Conservation (phyloP, 1,140 invertebrate genomes). For the Platorchestia sp. region DNA sequence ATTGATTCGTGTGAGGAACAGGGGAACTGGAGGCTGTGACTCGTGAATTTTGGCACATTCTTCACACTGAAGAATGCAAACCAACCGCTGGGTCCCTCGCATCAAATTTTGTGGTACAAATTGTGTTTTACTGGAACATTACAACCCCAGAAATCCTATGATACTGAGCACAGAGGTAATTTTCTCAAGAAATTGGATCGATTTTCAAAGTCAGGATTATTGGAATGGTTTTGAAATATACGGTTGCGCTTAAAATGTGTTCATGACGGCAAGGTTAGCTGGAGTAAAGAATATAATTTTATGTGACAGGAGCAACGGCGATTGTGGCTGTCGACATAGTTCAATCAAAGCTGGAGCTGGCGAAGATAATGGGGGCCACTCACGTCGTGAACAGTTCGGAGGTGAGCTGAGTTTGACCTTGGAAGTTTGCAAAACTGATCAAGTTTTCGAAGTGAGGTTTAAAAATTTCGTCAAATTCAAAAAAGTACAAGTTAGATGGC, state of each 20-base stretch:
- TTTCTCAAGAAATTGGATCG: background rate
- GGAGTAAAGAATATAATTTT: background rate
- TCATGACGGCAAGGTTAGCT: background rate
- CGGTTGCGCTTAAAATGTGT: background rate
- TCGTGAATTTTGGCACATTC: background rate
- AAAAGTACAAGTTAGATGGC: background rate
- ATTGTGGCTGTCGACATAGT: constrained; percentile 60
- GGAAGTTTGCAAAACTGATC: background rate
- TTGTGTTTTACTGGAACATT: background rate
- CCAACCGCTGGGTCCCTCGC: background rate
- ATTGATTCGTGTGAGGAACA: too few relatives aligned
- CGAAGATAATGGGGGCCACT: constrained; percentile 60
- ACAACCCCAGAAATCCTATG: background rate
- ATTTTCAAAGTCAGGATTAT: background rate
- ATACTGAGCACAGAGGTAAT: background rate
- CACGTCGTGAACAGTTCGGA: constrained; percentile 58
- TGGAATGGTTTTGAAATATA: background rate
- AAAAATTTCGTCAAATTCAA: too few relatives aligned
- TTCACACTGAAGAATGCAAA: background rate
- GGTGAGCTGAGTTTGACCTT: background rate
- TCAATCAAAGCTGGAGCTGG: constrained; percentile 30
- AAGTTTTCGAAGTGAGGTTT: too few relatives aligned
- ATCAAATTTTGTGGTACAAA: background rate
- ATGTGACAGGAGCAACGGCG: constrained; percentile 55
- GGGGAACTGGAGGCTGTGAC: too few relatives aligned